A percentile compares a stretch with the other conserved stretches of the same genome.
Conservation (phyloP, 2,888 invertebrate species). For the Conomelus anceps region DNA sequence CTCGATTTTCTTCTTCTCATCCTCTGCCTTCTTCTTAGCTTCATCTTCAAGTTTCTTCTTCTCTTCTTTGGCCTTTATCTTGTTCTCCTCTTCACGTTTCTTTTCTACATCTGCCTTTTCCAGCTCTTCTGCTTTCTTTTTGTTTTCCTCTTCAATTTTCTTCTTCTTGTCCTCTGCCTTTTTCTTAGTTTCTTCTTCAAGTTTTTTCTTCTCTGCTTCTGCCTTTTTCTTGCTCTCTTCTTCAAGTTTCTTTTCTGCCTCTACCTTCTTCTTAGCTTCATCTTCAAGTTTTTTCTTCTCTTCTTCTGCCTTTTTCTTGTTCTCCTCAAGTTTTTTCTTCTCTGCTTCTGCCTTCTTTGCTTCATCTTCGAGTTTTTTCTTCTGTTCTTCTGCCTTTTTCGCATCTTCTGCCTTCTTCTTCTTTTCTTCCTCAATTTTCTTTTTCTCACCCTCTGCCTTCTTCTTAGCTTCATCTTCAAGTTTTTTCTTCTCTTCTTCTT, state of each 20-base stretch:
- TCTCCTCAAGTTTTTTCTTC: slow-evolving; percentile 26
- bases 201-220: slow-evolving; percentile 7
- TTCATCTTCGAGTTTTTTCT: slow-evolving; percentile 23
- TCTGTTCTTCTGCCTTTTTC: slow-evolving; percentile 16
- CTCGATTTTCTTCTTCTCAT: slow-evolving; percentile 22
- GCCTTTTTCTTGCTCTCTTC: slow-evolving; percentile 26
- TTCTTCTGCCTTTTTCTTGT: slow-evolving; percentile 14
- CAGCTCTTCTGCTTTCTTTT: slow-evolving; percentile 19
- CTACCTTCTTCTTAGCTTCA: slow-evolving; percentile 17
- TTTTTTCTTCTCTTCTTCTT: slow-evolving; percentile 15
- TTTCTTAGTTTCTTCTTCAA: slow-evolving; percentile 25
- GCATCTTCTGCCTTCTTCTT: slow-evolving; percentile 14
- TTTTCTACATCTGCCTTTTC: slow-evolving; percentile 11
- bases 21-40: background rate
- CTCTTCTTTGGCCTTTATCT: slow-evolving; percentile 9
- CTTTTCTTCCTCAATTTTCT: slow-evolving; percentile 18
- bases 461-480: slow-evolving; percentile 15
- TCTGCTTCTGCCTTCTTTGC: slow-evolving; percentile 26
- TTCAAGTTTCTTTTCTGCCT: slow-evolving; percentile 17
- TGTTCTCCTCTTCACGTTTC: slow-evolving; percentile 13
- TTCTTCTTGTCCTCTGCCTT: background rate
- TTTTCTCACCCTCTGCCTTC: slow-evolving; percentile 13
- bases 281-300: slow-evolving; percentile 27
- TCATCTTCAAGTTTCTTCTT: slow-evolving; percentile 7
- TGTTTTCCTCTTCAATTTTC: slow-evolving; percentile 9